Percentiles rank a stretch among this genome's conserved stretches.
These are phyloP conservation scores for Nomada ferruginata DNA, from an alignment of 2,888 invertebrate species.

Conservation along the genomic window DNA sequence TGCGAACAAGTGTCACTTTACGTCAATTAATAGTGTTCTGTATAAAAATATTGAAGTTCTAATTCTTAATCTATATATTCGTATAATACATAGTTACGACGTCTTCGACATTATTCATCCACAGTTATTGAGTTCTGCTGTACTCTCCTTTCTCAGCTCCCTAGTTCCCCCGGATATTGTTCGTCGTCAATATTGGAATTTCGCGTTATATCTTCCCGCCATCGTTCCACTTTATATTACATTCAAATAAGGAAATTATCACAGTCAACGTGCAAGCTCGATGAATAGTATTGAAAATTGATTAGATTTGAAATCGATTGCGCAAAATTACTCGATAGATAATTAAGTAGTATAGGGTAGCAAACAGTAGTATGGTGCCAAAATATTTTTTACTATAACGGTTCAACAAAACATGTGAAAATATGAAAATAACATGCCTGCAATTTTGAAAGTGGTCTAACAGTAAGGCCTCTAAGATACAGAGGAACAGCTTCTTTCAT, in stretches of 20 bases:
- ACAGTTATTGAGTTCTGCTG: constrained; percentile 64
- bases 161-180: constrained; percentile 67
- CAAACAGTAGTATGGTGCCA: no score
- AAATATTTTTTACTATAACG: no score
- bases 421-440: no score
- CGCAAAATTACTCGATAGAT: no score
- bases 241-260: constrained; percentile 69
- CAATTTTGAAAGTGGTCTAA: no score
- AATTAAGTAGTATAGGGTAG: no score
- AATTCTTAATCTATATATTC: constrained; percentile 32
- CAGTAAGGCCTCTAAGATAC: no score
- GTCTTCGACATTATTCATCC: constrained; percentile 68
- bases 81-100: constrained; percentile 61
- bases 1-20: background rate
- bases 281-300: background rate
- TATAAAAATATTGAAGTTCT: constrained; percentile 35
- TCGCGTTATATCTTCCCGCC: constrained; percentile 58
- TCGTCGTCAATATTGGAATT: constrained; percentile 72
- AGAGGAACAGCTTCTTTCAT: no score
- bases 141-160: constrained; percentile 57
- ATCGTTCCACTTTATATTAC: constrained; percentile 63
- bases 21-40: background rate
- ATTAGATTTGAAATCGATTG: constrained; percentile 15
- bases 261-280: constrained; percentile 6
- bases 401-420: no score